Conservation (phyloP, 2,888 invertebrate genomes). For the Lamellibrachia satsuma region DNA sequence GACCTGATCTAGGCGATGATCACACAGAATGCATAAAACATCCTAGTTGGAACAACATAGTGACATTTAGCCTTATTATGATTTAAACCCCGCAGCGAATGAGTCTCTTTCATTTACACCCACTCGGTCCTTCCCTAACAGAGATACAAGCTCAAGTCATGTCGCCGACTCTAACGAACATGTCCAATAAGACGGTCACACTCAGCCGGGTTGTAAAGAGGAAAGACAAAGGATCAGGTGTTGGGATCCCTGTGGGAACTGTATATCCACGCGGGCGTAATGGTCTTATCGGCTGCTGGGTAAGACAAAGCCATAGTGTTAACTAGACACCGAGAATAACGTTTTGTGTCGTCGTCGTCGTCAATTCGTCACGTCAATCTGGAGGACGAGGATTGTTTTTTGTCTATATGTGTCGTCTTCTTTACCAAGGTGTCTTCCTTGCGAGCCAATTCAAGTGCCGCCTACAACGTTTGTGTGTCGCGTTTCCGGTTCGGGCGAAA, state of each 20-base stretch:
- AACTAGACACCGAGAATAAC: not conserved
- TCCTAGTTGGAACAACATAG: not conserved
- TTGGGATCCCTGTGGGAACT: not conserved
- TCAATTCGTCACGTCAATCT: not conserved
- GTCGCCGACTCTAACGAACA: not conserved
- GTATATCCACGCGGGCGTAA: not conserved
- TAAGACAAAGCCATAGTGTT: not conserved
- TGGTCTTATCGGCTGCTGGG: not conserved
- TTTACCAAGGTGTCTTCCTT: not conserved
- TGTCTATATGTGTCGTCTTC: not conserved
- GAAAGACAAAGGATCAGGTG: not conserved
- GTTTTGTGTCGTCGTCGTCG: not conserved
- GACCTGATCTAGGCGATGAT: not conserved
- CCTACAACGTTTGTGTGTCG: not conserved
- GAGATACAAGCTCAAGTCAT: not conserved
- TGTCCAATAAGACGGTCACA: not conserved
- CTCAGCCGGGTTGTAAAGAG: not conserved
- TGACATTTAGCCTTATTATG: not conserved
- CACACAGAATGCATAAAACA: not conserved
- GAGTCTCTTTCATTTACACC: not conserved
- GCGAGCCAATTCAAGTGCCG: not conserved
- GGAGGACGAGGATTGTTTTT: not conserved
- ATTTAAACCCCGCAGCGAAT: not conserved
- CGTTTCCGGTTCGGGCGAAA: not conserved
- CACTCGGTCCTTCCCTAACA: not conserved